Base-by-base conservation (phyloP, 2,113 vertebrate species). In the Cephalopholis sonnerati region DNA sequence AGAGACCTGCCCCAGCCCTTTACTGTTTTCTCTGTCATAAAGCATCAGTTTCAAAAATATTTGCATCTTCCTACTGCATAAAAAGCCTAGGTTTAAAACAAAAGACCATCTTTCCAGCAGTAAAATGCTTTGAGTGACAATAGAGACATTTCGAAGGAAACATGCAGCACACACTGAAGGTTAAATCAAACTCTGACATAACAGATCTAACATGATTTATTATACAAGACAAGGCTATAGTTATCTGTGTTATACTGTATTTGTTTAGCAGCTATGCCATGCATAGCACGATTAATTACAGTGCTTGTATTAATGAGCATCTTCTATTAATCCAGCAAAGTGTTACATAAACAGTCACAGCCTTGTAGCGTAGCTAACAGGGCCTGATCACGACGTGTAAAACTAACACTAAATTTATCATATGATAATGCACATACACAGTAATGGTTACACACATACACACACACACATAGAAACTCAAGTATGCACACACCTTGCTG, bases 261-360 rank as follows among this genome's bases (percentile, higher is more conserved):
- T 87, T 88, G 36, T 79, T 88, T 82, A 51, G 11, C 59, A 72
- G 74, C 66, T 22, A 69, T 67, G 24, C 64, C 61, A 55, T 73
- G 53, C 61, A 64, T 63, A 78, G 63, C 70, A 71, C 83, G 81
- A 61, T 89, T 79, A 79, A 89, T 89, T 80, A 87, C 59, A 32
- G 10, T 36, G 74, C 65, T 66, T 86, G 58, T 72, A 86, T 87
- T 85, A 85, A 85, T 87, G 86, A 87, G 70, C 73, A 83, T 84
- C 70, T 41, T 74, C 59, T 73, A 85, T 77, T 83, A 82, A 84
- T 82, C 62, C 29, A 3, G 69, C 76, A 74, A 51, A 62, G 79
- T 81, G 70, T 48, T 77, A 79, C 69, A 84, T 72, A 80, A 89
- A 91, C 58, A 88, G 84, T 82, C 74, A 32, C 51, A 73, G 69